Percentiles rank a stretch among this genome's conserved stretches.
These are phyloP conservation scores for Pentamera pediparva DNA, from an alignment of 53 echinoderm and acorn worm genomes.

Conservation along the genomic window DNA sequence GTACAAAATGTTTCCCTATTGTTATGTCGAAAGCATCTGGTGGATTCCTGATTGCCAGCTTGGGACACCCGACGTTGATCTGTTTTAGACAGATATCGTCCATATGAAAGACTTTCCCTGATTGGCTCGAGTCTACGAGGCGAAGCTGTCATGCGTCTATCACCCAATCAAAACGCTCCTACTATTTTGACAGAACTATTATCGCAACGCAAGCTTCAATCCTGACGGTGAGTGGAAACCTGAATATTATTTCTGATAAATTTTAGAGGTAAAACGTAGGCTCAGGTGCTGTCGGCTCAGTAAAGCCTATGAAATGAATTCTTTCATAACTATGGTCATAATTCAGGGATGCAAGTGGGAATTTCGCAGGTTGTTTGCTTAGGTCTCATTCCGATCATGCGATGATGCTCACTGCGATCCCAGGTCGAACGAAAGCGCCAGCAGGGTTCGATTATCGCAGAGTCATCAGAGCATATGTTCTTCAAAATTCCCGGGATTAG, in stretches of 20 bases:
- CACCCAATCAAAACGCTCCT: slow-evolving; percentile 18
- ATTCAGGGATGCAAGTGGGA: slow-evolving; percentile 28
- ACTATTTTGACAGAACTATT: neutral
- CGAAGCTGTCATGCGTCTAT: neutral
- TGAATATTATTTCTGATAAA: slow-evolving; percentile 45
- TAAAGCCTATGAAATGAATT: slow-evolving; percentile 1
- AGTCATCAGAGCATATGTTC: slow-evolving; percentile 3
- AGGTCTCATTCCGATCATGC: slow-evolving; percentile 31
- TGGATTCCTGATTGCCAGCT: slow-evolving; percentile 34
- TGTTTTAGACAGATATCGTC: neutral
- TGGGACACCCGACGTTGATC: slow-evolving; percentile 28
- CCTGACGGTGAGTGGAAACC: slow-evolving; percentile 43
- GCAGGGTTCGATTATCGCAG: neutral
- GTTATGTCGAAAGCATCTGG: too few species aligned
- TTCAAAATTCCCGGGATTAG: neutral
- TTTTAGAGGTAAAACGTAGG: slow-evolving; percentile 44
- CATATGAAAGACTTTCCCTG: neutral
- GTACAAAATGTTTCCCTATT: too few species aligned
- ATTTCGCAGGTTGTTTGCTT: slow-evolving; percentile 22
- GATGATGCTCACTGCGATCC: slow-evolving; percentile 13
- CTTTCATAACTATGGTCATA: neutral
- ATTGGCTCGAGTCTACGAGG: slow-evolving; percentile 15
- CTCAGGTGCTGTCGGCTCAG: slow-evolving; percentile 27
- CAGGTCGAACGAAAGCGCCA: slow-evolving; percentile 11
- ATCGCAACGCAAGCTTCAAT: slow-evolving; percentile 39